Conservation (phyloP, 2,797 vertebrate species). For the Labeo calbasu region DNA sequence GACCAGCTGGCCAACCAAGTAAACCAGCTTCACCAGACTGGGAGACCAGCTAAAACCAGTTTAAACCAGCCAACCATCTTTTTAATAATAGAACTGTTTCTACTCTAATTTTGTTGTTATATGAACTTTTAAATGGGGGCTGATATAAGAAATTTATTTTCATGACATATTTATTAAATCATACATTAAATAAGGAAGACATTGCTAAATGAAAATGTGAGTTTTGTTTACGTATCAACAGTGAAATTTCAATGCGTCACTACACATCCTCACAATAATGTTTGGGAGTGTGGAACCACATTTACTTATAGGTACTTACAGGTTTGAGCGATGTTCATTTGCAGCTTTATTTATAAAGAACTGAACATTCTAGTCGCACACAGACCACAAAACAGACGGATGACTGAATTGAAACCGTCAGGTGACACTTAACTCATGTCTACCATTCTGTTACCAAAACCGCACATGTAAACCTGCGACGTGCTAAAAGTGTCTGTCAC, state of each 20-base stretch:
- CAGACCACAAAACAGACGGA: background rate
- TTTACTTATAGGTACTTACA: too few relatives aligned
- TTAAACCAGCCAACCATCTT: too few relatives aligned
- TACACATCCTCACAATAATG: too few relatives aligned
- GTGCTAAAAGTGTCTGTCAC: background rate
- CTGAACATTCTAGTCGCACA: background rate
- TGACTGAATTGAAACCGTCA: background rate
- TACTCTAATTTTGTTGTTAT: background rate
- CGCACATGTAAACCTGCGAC: background rate
- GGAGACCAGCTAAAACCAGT: too few relatives aligned
- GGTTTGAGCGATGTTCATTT: background rate
- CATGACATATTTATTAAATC: background rate
- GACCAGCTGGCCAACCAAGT: too few relatives aligned
- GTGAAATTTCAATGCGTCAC: too few relatives aligned
- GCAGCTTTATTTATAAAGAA: background rate
- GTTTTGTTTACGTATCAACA: too few relatives aligned
- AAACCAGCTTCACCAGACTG: too few relatives aligned
- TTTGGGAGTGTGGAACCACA: too few relatives aligned
- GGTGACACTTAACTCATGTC: background rate
- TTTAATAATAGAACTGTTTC: background rate
- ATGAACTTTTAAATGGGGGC: background rate
- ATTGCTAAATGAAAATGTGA: too few relatives aligned
- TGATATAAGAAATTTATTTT: background rate
- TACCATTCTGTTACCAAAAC: background rate
- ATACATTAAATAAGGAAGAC: too few relatives aligned